phyloP scores from a whole-genome alignment of 2,888 invertebrate genomes.

The Erebia palarica region DNA sequence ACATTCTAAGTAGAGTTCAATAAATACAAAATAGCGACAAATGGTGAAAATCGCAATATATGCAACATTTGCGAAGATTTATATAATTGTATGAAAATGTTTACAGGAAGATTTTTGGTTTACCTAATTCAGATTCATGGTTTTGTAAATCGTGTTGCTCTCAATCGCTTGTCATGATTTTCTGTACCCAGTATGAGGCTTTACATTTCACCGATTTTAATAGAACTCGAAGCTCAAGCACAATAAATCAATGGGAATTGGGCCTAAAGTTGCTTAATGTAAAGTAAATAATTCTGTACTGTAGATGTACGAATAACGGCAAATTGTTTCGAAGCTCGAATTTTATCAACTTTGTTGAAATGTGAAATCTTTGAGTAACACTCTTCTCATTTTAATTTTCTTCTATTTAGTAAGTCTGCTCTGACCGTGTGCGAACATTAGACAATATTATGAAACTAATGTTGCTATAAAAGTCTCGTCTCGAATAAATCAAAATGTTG shows the following conservation, averaged over 20 bases:
- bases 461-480: not conserved
- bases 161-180: not conserved
- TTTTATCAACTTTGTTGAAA: no score
- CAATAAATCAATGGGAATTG: no score
- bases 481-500: slow-evolving; percentile 14
- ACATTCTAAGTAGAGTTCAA: not conserved
- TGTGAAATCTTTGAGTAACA: no score
- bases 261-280: no score
- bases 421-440: slow-evolving; percentile 1
- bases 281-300: no score
- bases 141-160: not conserved
- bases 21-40: not conserved
- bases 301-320: no score
- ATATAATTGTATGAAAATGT: not conserved
- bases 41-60: no score
- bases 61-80: not conserved
- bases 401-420: no score
- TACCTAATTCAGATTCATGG: not conserved
- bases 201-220: no score
- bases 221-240: no score
- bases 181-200: not conserved
- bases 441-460: not conserved
- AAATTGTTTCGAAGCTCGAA: no score
- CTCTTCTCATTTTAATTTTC: no score
- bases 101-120: not conserved